Evolutionary conservation across 2,113 vertebrate species (phyloP).

Genomic region (Chaetodon auriga): DNA sequence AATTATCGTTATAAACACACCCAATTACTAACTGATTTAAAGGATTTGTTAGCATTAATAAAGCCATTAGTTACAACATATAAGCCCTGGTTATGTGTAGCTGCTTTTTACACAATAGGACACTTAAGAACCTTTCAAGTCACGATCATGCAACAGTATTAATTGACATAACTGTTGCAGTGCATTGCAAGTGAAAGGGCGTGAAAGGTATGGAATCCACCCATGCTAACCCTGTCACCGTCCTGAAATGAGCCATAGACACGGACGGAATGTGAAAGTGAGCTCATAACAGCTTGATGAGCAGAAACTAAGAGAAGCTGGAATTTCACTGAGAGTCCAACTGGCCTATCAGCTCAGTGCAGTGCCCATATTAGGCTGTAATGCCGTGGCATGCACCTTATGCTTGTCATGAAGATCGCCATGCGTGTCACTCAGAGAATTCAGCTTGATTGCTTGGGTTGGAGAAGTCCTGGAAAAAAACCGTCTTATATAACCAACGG

Average conservation of each 20-base stretch:
- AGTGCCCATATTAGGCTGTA: conserved; percentile 41
- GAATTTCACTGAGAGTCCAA: conserved; percentile 29
- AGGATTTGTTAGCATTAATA: background rate
- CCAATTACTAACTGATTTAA: background rate
- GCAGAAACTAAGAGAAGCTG: conserved; percentile 40
- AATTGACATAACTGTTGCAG: background rate
- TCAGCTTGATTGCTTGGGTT: background rate
- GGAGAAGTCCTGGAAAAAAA: conserved; percentile 41
- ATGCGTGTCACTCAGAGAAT: conserved; percentile 20
- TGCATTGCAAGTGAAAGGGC: conserved; percentile 9
- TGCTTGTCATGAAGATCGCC: conserved; percentile 1
- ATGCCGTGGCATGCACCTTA: background rate
- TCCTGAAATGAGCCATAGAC: conserved; percentile 32
- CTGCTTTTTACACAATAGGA: background rate
- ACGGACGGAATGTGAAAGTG: conserved; percentile 51
- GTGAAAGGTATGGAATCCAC: conserved; percentile 18
- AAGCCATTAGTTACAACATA: background rate
- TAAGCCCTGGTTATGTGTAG: background rate
- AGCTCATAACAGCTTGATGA: conserved; percentile 30
- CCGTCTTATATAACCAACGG: conserved; percentile 24
- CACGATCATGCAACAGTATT: background rate
- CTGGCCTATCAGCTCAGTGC: conserved; percentile 35
- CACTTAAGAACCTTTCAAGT: background rate
- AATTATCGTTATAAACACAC: too few relatives aligned
- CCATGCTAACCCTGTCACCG: conserved; percentile 49